phyloP scores from a whole-genome alignment of 2,113 vertebrate species.

The Panthera leo region DNA sequence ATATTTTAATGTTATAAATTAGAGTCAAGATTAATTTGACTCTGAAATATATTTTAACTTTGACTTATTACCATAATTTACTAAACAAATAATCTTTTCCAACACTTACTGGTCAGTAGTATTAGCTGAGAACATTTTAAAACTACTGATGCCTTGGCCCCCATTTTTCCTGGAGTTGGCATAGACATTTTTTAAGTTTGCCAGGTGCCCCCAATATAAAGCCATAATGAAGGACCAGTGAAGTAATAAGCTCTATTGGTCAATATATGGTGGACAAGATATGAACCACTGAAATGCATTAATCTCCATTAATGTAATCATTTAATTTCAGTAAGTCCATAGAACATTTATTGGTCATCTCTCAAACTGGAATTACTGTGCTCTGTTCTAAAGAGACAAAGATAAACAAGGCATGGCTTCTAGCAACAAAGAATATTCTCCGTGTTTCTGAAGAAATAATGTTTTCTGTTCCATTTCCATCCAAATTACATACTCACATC shows the following conservation, averaged over 20 bases:
- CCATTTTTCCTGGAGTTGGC: not conserved
- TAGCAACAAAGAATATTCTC: not conserved
- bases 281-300: not conserved
- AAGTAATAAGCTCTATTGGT: not conserved
- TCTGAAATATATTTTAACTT: not conserved
- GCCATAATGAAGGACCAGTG: not conserved
- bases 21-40: not conserved
- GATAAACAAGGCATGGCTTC: not conserved
- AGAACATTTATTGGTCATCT: not conserved
- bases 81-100: not conserved
- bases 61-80: not conserved
- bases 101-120: not conserved
- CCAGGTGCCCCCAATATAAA: not conserved
- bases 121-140: not conserved
- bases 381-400: not conserved
- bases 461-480: not conserved
- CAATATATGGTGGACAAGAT: not conserved
- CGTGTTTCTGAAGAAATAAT: not conserved
- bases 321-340: not conserved
- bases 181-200: not conserved
- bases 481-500: not conserved
- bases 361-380: not conserved
- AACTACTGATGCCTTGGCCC: not conserved
- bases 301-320: not conserved
- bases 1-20: not conserved